Base-by-base conservation (phyloP, 1,140 invertebrate genomes). In the Coboldia fuscipes region DNA sequence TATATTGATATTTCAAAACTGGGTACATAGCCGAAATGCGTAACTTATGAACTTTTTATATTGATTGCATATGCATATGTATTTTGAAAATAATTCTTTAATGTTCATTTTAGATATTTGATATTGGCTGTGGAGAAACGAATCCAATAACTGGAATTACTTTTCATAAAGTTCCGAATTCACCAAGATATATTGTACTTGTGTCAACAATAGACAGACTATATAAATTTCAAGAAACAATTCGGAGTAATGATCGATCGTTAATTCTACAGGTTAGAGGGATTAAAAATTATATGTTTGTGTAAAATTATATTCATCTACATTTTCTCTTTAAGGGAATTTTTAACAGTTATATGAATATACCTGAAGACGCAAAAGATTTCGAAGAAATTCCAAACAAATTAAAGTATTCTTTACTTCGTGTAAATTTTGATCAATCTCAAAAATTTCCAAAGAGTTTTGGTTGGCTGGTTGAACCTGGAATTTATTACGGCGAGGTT, bases 61-160 rank as follows among this genome's bases (percentile, higher is more conserved):
- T n/a, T n/a, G n/a, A n/a, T n/a, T n/a, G n/a, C n/a, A n/a, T n/a
- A n/a, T n/a, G n/a, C n/a, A n/a, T n/a, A n/a, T n/a, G n/a, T n/a
- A n/a, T n/a, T n/a, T n/a, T n/a, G n/a, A n/a, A n/a, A n/a, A n/a
- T n/a, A n/a, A n/a, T n/a, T n/a, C n/a, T n/a, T n/a, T n/a, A n/a
- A n/a, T n/a, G n/a, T n/a, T n/a, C n/a, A n/a, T n/a, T n/a, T n/a
- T n/a, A 83, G 81, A 68, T 92, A 23, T 90, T 86, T 49, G 84
- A 88, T 51, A 68, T 92, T 38, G 80, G 81, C 8, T 72, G 75
- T 60, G 70, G 68, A 0, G 47, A 54, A 6, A 66, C 75, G 30
- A 75, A 71, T 31, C 71, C 81, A 1, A 81, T 96, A 22, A 89
- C 79, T 28, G 83, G 82, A 1, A 61, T 94, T 28, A 77, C 86